Percentiles rank a stretch among this genome's conserved stretches.
phyloP scores from a whole-genome alignment of 2,888 invertebrate species.

The Prosopocoilus inquinatus region DNA sequence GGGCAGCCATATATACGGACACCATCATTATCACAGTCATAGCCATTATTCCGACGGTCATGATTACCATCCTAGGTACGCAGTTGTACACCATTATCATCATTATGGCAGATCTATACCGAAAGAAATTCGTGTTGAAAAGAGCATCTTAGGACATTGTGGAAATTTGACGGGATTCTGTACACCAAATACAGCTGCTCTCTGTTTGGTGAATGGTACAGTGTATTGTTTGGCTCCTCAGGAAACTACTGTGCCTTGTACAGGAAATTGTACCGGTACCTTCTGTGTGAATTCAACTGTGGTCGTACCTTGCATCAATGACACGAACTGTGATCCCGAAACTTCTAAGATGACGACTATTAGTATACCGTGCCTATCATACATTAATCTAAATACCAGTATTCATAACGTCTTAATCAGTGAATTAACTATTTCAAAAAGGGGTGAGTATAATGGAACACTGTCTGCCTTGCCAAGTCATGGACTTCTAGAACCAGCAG shows the following conservation, averaged over 20 bases:
- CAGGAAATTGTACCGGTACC: slow-evolving; percentile 6
- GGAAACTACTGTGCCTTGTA: slow-evolving; percentile 9
- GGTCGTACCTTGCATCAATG: slow-evolving; percentile 7
- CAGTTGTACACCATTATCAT: slow-evolving; percentile 16
- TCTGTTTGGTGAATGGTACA: slow-evolving; percentile 14
- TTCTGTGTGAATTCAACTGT: slow-evolving; percentile 10
- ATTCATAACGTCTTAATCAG: no score
- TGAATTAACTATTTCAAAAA: no score
- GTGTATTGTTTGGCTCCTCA: slow-evolving; percentile 13
- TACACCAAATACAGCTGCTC: slow-evolving; percentile 10
- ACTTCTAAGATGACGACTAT: slow-evolving; percentile 8
- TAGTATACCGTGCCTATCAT: slow-evolving; percentile 13
- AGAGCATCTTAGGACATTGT: slow-evolving; percentile 6
- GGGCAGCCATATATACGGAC: no score
- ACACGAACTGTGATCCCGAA: slow-evolving; percentile 7
- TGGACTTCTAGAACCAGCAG: no score
- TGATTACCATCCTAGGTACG: slow-evolving; percentile 10
- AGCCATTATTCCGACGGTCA: no score
- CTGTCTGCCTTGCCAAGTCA: no score
- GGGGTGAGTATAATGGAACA: no score
- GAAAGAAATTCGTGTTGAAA: slow-evolving; percentile 10
- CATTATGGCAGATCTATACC: slow-evolving; percentile 8
- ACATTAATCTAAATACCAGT: slow-evolving; percentile 3
- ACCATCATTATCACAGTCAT: no score
- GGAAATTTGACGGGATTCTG: slow-evolving; percentile 11